These are phyloP conservation scores for Leptopilina clavipes DNA, from an alignment of 1,140 invertebrate genomes.

Conservation along the genomic window DNA sequence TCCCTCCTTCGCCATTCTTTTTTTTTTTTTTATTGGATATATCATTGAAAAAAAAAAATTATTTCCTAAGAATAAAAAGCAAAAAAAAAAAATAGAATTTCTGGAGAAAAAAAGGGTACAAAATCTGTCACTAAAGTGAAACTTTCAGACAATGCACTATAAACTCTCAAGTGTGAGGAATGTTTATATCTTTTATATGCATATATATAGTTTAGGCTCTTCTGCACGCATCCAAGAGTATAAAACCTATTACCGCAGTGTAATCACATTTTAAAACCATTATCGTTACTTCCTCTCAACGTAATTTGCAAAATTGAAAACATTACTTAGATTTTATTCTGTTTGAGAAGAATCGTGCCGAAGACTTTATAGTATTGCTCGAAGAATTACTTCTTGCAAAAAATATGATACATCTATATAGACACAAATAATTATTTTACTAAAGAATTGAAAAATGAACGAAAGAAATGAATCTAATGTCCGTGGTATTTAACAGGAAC, in stretches of 20 bases:
- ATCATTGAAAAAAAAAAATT: neutral
- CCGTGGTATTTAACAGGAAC: no score
- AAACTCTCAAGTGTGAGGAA: neutral
- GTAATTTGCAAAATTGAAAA: neutral
- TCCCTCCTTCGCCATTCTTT: constrained; percentile 7
- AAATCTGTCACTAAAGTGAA: neutral
- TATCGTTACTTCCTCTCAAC: constrained; percentile 22
- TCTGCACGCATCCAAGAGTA: neutral
- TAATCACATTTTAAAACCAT: constrained; percentile 19
- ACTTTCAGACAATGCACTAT: neutral
- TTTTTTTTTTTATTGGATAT: neutral
- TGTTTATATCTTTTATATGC: neutral
- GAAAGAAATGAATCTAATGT: no score
- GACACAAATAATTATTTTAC: neutral
- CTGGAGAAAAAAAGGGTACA: neutral
- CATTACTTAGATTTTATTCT: neutral
- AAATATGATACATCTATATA: no score
- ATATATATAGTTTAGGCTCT: neutral
- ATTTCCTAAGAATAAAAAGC: neutral
- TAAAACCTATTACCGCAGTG: constrained; percentile 14
- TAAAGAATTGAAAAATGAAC: no score
- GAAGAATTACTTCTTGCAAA: no score
- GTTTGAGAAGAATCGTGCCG: neutral
- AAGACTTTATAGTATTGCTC: neutral
- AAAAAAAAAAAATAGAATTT: neutral